Conservation (phyloP, 2,113 vertebrate species). For the Laticauda colubrina region DNA sequence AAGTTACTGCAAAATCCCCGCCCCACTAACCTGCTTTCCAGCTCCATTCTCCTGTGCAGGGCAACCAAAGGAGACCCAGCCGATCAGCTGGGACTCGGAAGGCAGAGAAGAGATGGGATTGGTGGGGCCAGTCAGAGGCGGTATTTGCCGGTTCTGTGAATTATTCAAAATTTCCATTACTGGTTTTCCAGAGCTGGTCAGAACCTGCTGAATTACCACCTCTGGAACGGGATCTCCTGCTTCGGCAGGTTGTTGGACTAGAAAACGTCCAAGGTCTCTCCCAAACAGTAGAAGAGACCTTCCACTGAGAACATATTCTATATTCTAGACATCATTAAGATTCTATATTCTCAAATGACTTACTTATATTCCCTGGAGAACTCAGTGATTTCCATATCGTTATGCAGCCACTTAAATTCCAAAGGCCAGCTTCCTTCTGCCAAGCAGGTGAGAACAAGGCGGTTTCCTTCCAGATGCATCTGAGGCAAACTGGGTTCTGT, state of each 20-base stretch:
- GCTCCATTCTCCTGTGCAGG: too few relatives aligned
- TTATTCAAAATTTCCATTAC: too few relatives aligned
- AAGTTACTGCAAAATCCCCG: too few relatives aligned
- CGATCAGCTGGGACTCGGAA: too few relatives aligned
- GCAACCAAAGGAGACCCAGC: too few relatives aligned
- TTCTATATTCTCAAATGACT: constrained; percentile 46
- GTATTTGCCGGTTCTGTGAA: too few relatives aligned
- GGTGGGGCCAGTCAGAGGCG: too few relatives aligned
- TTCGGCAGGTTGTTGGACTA: not conserved
- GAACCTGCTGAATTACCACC: too few relatives aligned
- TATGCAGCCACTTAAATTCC: constrained; percentile 88
- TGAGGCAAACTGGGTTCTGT: constrained; percentile 77
- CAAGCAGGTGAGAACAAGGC: constrained; percentile 90
- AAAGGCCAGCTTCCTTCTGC: constrained; percentile 96
- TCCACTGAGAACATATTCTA: not conserved
- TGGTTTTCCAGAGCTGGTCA: too few relatives aligned
- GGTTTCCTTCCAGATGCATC: constrained; percentile 86
- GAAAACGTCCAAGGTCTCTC: not conserved
- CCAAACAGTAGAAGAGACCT: too few relatives aligned
- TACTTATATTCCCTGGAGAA: constrained; percentile 90
- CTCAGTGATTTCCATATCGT: constrained; percentile 80
- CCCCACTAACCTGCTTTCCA: too few relatives aligned
- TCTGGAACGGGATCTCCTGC: not conserved
- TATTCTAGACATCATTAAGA: not conserved
- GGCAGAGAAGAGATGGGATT: too few relatives aligned